Evolutionary conservation across 2,888 invertebrate species (phyloP).

Genomic region (Nomada fucata): DNA sequence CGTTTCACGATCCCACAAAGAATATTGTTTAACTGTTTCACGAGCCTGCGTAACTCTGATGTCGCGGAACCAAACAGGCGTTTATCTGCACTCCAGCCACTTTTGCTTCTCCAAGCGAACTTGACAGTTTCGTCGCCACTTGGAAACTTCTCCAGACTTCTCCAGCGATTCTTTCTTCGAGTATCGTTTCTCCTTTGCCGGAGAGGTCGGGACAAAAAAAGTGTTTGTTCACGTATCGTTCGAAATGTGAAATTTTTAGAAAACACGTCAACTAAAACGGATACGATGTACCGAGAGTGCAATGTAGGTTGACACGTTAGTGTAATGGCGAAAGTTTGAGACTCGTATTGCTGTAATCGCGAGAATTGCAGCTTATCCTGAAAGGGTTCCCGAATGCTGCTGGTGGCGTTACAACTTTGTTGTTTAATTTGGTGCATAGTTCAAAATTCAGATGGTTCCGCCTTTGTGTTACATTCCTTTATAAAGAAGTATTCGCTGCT

Average conservation of each 20-base stretch:
- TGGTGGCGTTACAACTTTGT: slow-evolving; percentile 4
- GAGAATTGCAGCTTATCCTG: background rate
- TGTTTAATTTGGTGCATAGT: slow-evolving; percentile 13
- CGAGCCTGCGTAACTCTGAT: background rate
- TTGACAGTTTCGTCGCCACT: background rate
- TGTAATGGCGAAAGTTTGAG: slow-evolving; percentile 9
- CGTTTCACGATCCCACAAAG: background rate
- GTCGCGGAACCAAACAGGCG: background rate
- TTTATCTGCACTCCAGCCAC: background rate
- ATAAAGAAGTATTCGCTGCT: background rate
- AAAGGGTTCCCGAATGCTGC: background rate
- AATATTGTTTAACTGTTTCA: background rate
- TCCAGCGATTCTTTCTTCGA: background rate
- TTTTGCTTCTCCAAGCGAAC: background rate
- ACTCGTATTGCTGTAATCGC: background rate
- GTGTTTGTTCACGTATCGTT: background rate
- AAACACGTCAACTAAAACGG: slow-evolving; percentile 10
- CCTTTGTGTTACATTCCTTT: background rate
- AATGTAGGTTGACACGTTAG: slow-evolving; percentile 7
- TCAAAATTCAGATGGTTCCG: background rate
- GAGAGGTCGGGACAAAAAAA: background rate
- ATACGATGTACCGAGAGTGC: background rate
- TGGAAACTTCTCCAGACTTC: background rate
- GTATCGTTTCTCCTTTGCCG: background rate
- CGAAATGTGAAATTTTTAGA: background rate